Conservation (phyloP, 1,140 invertebrate species). For the Druon quercuslanigerum region DNA sequence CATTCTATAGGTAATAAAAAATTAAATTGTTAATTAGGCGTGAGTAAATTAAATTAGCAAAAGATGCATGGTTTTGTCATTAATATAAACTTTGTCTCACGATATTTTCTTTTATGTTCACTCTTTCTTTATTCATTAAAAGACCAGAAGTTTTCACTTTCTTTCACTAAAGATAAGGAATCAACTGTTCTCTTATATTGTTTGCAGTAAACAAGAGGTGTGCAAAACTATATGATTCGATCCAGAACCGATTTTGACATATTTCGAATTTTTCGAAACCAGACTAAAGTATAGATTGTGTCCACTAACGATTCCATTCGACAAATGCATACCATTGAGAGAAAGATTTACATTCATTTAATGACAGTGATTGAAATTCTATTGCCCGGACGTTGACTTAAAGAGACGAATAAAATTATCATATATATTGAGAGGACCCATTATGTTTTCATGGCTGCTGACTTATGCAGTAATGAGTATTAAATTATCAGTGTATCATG, state of each 20-base stretch:
- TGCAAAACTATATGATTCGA: no score
- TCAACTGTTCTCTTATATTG: neutral
- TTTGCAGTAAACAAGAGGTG: no score
- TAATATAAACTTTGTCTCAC: conserved; percentile 7
- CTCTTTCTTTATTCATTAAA: conserved; percentile 6
- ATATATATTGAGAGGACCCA: neutral
- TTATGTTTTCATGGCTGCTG: conserved; percentile 7
- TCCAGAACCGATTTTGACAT: no score
- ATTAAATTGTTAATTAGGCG: neutral
- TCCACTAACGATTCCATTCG: no score
- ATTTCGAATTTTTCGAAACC: no score
- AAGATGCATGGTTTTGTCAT: neutral
- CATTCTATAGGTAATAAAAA: conserved; percentile 14
- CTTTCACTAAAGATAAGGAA: neutral
- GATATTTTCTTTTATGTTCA: neutral
- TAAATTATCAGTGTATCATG: neutral
- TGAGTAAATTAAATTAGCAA: neutral
- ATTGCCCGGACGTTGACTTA: neutral
- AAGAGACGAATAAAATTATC: neutral
- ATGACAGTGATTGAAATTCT: neutral
- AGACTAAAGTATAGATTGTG: no score
- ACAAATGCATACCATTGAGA: no score
- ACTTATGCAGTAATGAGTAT: neutral
- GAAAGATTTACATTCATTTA: no score
- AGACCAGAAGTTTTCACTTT: conserved; percentile 3